Conservation (phyloP, 37 sponge, comb jelly and placozoan species). For the Halichondria panicea region DNA sequence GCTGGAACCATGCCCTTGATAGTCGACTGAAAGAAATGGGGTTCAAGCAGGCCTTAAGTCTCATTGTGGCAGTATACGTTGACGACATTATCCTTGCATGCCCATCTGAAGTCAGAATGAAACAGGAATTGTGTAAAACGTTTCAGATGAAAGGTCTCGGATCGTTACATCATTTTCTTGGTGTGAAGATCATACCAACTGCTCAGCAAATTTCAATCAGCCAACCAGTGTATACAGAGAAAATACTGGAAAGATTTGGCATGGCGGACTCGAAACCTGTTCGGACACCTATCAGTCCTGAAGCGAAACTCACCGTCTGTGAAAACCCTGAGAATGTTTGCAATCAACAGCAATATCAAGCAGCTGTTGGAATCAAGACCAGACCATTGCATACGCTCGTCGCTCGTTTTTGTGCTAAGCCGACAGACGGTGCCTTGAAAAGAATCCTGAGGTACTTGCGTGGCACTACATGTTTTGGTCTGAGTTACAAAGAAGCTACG, state of each 20-base stretch:
- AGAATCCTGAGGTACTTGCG: constrained; percentile 45
- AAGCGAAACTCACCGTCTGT: constrained; percentile 16
- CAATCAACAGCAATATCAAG: constrained; percentile 26
- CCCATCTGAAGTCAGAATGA: constrained; percentile 4
- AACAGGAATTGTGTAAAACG: neutral
- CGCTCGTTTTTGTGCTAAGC: constrained; percentile 42
- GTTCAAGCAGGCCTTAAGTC: constrained; percentile 33
- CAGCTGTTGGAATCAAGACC: constrained; percentile 24
- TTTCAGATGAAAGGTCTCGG: constrained; percentile 46
- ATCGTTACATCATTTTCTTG: constrained; percentile 41
- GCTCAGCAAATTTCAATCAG: constrained; percentile 32
- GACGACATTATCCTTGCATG: too few relatives aligned
- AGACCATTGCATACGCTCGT: constrained; percentile 22
- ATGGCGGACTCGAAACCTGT: constrained; percentile 35
- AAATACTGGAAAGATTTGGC: constrained; percentile 28
- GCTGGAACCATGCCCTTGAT: constrained; percentile 40
- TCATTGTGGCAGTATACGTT: too few relatives aligned
- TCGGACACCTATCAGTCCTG: constrained; percentile 22
- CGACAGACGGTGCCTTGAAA: constrained; percentile 45
- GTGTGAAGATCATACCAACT: constrained; percentile 29
- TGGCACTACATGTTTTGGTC: constrained; percentile 24
- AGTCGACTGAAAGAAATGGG: constrained; percentile 37
- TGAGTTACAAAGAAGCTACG: constrained; percentile 11
- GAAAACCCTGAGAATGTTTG: constrained; percentile 11
- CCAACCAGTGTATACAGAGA: constrained; percentile 44